Base-by-base conservation (phyloP, 2,113 vertebrate species). In the Pelusios castaneus region DNA sequence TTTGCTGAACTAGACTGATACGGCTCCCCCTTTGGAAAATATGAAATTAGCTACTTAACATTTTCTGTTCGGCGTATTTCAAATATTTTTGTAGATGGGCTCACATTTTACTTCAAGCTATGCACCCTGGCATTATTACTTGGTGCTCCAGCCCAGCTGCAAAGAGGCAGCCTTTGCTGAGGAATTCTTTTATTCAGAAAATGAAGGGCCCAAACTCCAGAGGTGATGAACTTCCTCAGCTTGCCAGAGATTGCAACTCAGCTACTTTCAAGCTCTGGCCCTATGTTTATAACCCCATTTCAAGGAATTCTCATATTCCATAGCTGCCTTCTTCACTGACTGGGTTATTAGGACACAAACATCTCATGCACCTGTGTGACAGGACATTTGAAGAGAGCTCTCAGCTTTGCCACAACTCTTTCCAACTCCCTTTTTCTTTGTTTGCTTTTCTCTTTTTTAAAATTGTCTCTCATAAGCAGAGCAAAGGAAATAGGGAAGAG, bases 291-390 rank as follows among this genome's bases (percentile, higher is more conserved):
- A n/a, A 47, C 10, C 47, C 19, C 77, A n/a, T n/a, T 67, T 47
- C 56, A 54, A 31, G 54, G 63, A 79, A 67, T 4, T 80, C 70
- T 49, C 2, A 0, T 0, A 0, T 34, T 80, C 60, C 70, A 21
- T 21, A 24, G 38, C 63, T 70, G 63, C 63, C 63, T 70, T 38
- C 63, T 38, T 38, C 19, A 10, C 63, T 38, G 63, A 79, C 55
- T 27, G 16, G 27, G 34, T 55, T 56, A 70, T 43, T 12, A 83
- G 43, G 27, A 73, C 51, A 73, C 70, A 56, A 19, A 43, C 41
- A 1, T 11, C 34, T 17, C 47, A 49, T 5, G 4, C 10, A 47
- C 56, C 70, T 41, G 22, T 27, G 77, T 27, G 7, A 41, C 0
- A 29, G 43, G 16, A 43, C n/a, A 5, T 58, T 73, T 10, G 10